Evolutionary conservation across 35 echinoderm and acorn worm species (phyloP).

Genomic region (Patiria miniata): DNA sequence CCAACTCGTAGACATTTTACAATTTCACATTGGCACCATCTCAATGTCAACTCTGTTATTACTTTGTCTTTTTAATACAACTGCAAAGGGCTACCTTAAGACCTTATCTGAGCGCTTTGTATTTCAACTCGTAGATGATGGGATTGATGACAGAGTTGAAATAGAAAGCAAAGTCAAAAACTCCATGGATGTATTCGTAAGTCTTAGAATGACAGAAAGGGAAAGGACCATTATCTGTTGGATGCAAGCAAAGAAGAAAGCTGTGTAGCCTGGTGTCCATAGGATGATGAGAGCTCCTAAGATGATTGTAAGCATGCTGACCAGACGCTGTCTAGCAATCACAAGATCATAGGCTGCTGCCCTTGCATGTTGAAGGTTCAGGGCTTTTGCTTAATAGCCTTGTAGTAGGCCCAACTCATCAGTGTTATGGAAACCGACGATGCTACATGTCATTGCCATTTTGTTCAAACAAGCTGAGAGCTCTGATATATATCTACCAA

Average conservation of each 20-base stretch:
- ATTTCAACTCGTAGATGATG: conserved; percentile 10
- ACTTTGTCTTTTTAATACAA: neutral
- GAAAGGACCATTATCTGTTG: neutral
- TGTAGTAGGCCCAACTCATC: conserved; percentile 5
- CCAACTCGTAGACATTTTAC: too few relatives aligned
- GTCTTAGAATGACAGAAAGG: neutral
- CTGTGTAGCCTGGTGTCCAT: neutral
- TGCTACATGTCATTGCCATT: too few relatives aligned
- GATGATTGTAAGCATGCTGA: neutral
- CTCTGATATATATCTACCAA: too few relatives aligned
- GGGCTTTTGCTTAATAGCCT: neutral
- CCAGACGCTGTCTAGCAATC: neutral
- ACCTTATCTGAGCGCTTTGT: neutral
- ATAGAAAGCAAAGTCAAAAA: neutral
- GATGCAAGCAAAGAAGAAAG: neutral
- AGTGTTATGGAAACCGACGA: neutral
- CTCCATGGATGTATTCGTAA: neutral
- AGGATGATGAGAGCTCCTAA: neutral
- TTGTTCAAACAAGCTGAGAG: too few relatives aligned
- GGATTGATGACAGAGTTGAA: conserved; percentile 7
- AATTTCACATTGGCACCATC: neutral
- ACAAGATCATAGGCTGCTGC: neutral
- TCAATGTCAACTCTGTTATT: neutral
- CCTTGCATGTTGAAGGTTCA: neutral
- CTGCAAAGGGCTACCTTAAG: neutral